phyloP scores from a whole-genome alignment of 1,140 invertebrate species.

The Caenorhabditis remanei region DNA sequence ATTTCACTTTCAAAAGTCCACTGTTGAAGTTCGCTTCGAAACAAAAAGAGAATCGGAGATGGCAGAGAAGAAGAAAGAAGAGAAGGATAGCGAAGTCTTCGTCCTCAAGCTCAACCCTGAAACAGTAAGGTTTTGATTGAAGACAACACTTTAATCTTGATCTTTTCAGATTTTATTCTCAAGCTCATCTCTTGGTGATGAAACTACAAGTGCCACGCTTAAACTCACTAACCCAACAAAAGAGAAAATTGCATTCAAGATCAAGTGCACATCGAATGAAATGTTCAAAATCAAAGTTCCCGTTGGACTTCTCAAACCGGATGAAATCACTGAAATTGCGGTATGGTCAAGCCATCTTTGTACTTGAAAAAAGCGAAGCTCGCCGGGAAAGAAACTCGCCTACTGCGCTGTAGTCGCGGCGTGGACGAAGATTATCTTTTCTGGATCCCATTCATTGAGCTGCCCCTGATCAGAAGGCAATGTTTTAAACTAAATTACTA shows the following conservation, averaged over 20 bases:
- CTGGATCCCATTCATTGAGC: too few species aligned
- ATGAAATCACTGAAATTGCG: constrained; percentile 59
- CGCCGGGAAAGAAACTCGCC: too few species aligned
- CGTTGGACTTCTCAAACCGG: constrained; percentile 58
- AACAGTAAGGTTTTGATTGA: neutral
- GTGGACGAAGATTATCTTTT: too few species aligned
- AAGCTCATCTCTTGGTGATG: constrained; percentile 67
- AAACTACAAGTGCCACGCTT: constrained; percentile 49
- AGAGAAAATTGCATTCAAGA: constrained; percentile 65
- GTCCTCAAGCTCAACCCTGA: neutral
- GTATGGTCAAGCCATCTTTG: neutral
- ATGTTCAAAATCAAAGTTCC: constrained; percentile 70
- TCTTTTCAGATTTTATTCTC: constrained; percentile 61
- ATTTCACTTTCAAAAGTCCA: too few species aligned
- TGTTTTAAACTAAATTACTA: neutral
- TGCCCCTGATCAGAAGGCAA: neutral
- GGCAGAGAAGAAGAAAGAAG: constrained; percentile 9
- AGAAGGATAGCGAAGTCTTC: neutral
- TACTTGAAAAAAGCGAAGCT: neutral
- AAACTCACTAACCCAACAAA: constrained; percentile 67
- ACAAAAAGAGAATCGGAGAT: neutral
- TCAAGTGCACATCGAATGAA: constrained; percentile 71
- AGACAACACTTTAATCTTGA: neutral
- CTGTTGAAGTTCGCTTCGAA: too few species aligned
- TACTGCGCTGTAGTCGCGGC: too few species aligned